Evolutionary conservation across 2,888 invertebrate genomes (phyloP).

Genomic region (Acrocera orbiculus): DNA sequence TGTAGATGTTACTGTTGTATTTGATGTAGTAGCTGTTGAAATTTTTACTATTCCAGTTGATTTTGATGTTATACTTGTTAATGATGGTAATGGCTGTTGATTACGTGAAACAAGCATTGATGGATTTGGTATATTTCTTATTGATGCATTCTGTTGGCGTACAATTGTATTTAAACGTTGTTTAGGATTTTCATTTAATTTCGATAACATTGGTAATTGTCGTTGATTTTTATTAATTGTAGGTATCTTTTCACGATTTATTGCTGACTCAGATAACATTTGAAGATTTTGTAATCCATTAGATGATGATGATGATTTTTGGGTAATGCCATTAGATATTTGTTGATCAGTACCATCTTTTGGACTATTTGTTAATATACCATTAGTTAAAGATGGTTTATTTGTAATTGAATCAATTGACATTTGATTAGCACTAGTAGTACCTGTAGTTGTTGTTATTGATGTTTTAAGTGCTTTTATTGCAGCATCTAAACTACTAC

Average conservation of each 20-base stretch:
- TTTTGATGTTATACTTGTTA: constrained; percentile 16
- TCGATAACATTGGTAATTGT: constrained; percentile 19
- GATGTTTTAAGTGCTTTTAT: no score
- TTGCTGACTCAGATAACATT: constrained; percentile 33
- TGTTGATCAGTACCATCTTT: no score
- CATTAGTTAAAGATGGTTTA: constrained; percentile 1
- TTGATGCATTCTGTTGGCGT: constrained; percentile 38
- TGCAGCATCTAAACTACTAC: no score
- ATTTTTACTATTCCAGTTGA: constrained; percentile 8
- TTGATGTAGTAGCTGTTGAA: constrained; percentile 4
- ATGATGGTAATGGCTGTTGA: constrained; percentile 18
- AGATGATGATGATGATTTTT: neutral
- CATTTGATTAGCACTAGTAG: no score
- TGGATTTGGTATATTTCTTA: constrained; percentile 46
- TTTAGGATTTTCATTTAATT: constrained; percentile 33
- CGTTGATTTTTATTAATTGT: constrained; percentile 7
- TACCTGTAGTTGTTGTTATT: no score
- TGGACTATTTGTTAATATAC: constrained; percentile 9
- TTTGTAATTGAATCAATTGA: constrained; percentile 4
- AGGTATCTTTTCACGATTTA: constrained; percentile 26
- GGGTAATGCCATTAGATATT: no score
- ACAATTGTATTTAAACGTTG: constrained; percentile 19
- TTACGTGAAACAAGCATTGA: constrained; percentile 40
- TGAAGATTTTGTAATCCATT: constrained; percentile 35
- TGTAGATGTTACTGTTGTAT: neutral